These are phyloP conservation scores for Megalops cyprinoides DNA, from an alignment of 2,797 vertebrate genomes.

Conservation along the genomic window DNA sequence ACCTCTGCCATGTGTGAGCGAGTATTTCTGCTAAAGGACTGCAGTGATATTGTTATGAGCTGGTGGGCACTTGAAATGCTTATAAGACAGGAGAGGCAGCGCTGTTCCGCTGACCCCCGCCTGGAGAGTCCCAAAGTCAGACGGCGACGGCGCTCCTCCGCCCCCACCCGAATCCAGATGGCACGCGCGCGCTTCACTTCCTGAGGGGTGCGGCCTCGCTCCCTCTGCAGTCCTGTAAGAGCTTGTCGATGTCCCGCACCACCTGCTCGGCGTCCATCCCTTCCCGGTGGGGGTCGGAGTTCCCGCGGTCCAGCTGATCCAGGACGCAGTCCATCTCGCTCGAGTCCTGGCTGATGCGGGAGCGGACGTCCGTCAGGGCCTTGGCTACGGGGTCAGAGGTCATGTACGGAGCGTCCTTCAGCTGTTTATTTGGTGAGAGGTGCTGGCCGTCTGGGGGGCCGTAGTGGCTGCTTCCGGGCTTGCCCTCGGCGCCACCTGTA, in stretches of 20 bases:
- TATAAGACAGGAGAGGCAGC: slow-evolving; percentile 88
- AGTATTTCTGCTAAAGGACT: slow-evolving; percentile 80
- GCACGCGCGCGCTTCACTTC: slow-evolving; percentile 79
- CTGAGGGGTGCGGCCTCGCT: slow-evolving; percentile 89
- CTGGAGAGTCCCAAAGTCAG: neutral
- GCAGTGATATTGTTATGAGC: slow-evolving; percentile 88
- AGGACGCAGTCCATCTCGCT: slow-evolving; percentile 88
- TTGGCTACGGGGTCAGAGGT: slow-evolving; percentile 92
- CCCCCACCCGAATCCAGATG: slow-evolving; percentile 69
- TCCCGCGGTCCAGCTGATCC: slow-evolving; percentile 82
- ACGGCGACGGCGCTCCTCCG: slow-evolving; percentile 66
- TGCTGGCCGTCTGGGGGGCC: slow-evolving; percentile 90
- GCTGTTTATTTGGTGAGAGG: slow-evolving; percentile 92
- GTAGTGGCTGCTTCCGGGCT: slow-evolving; percentile 84
- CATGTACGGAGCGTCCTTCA: slow-evolving; percentile 79
- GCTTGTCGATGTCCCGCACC: slow-evolving; percentile 98
- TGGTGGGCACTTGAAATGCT: slow-evolving; percentile 99
- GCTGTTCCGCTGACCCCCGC: too few relatives aligned
- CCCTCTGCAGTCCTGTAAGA: slow-evolving; percentile 97
- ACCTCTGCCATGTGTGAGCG: slow-evolving; percentile 76
- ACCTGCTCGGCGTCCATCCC: slow-evolving; percentile 95
- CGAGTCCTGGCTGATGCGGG: slow-evolving; percentile 90
- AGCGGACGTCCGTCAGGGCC: slow-evolving; percentile 92
- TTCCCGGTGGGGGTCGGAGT: slow-evolving; percentile 78
- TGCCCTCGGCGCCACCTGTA: slow-evolving; percentile 90